Conservation (phyloP, 2,797 vertebrate genomes). For the Anableps anableps region DNA sequence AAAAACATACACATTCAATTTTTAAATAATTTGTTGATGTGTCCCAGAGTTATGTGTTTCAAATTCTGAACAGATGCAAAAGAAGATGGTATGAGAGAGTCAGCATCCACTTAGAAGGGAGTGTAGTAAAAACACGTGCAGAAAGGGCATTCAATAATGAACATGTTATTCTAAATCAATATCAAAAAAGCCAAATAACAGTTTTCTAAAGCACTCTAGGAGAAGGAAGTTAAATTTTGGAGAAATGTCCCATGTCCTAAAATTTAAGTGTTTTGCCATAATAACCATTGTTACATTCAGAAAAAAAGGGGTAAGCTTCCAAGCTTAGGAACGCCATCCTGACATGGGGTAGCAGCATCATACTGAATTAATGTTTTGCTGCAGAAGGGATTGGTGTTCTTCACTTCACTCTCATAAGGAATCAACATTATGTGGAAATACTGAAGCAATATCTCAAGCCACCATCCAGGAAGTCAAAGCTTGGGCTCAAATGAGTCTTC, state of each 20-base stretch:
- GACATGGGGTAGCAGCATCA: background rate
- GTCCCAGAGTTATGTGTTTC: background rate
- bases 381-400: background rate
- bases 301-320: background rate
- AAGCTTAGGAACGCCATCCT: background rate
- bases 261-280: background rate
- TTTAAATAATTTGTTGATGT: conserved; percentile 7
- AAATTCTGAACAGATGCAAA: background rate
- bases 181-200: background rate
- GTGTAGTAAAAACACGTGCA: background rate
- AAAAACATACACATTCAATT: conserved; percentile 5
- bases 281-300: background rate
- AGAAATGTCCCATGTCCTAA: background rate
- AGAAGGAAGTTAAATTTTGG: background rate
- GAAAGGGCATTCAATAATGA: background rate
- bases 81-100: background rate
- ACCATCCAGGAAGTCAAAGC: background rate
- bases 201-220: background rate
- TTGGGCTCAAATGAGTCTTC: background rate
- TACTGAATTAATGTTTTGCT: background rate
- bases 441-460: background rate
- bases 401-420: background rate
- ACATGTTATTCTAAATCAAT: background rate
- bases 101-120: background rate
- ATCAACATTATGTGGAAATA: background rate